These are phyloP conservation scores for Bombus breviceps DNA, from an alignment of 1,140 invertebrate genomes.

Conservation along the genomic window DNA sequence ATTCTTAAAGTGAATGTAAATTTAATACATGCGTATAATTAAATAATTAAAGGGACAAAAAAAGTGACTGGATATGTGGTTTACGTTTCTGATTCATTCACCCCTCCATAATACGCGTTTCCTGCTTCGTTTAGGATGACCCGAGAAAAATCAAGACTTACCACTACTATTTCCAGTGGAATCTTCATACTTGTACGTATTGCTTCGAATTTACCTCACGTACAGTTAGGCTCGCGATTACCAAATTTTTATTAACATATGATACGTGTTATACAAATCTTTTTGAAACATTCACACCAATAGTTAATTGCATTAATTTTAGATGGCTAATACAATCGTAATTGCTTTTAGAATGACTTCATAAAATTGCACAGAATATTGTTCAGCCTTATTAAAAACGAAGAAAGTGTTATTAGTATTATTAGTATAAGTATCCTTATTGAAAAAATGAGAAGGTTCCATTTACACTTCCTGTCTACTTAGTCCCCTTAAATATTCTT, in stretches of 20 bases:
- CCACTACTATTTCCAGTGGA: background rate
- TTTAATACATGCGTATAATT: conserved; percentile 70
- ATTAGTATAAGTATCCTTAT: too few species aligned
- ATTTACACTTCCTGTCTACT: too few species aligned
- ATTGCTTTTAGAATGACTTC: background rate
- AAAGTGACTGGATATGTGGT: conserved; percentile 64
- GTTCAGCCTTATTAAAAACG: background rate
- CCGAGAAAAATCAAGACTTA: background rate
- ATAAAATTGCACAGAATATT: background rate
- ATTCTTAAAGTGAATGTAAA: conserved; percentile 71
- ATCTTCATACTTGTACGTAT: background rate
- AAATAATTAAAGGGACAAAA: conserved; percentile 65
- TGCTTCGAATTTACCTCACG: background rate
- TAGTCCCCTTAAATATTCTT: too few species aligned
- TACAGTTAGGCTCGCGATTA: background rate
- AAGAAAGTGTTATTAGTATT: background rate
- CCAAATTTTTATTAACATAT: background rate
- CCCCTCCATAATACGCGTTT: background rate
- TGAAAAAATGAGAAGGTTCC: background rate
- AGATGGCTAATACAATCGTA: background rate
- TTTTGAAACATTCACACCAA: background rate
- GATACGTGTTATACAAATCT: background rate
- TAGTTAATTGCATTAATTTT: too few species aligned
- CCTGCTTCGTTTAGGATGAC: too few species aligned
- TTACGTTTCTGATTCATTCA: conserved; percentile 15